Conservation (phyloP, 2,888 invertebrate genomes). For the Prosopocoilus inquinatus region DNA sequence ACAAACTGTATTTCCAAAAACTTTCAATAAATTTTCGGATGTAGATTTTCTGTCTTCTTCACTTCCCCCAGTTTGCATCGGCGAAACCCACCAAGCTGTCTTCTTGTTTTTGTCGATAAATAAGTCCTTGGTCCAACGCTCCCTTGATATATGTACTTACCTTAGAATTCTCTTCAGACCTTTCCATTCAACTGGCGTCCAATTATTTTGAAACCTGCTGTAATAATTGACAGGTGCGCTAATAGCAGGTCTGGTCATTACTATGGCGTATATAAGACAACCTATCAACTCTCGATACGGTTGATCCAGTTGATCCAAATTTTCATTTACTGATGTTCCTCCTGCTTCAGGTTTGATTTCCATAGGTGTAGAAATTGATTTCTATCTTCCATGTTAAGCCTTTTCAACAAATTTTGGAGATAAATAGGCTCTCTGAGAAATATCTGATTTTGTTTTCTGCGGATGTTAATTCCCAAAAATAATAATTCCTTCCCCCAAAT, state of each 20-base stretch:
- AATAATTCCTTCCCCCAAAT: no score
- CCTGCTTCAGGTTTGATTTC: conserved; percentile 19
- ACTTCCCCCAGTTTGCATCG: conserved; percentile 35
- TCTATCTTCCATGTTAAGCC: conserved; percentile 34
- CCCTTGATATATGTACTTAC: conserved; percentile 24
- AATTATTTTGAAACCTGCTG: neutral
- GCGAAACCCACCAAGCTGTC: conserved; percentile 22
- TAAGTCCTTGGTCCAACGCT: conserved; percentile 15
- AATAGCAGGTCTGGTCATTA: no score
- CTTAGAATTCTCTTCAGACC: conserved; percentile 29
- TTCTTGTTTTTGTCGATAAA: conserved; percentile 2
- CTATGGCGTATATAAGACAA: no score
- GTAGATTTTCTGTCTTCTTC: no score
- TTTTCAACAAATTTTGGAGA: conserved; percentile 27
- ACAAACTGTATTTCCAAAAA: conserved; percentile 29
- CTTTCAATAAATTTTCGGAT: no score
- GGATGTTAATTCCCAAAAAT: no score
- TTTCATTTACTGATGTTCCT: neutral
- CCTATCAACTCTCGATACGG: no score
- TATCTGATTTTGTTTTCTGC: conserved; percentile 22
- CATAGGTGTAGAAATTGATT: conserved; percentile 28
- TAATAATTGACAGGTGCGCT: no score
- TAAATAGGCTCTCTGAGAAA: conserved; percentile 30
- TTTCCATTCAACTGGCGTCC: conserved; percentile 23
- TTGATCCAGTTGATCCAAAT: conserved; percentile 9